phyloP scores from a whole-genome alignment of 2,888 invertebrate genomes.

The Sesia bembeciformis region DNA sequence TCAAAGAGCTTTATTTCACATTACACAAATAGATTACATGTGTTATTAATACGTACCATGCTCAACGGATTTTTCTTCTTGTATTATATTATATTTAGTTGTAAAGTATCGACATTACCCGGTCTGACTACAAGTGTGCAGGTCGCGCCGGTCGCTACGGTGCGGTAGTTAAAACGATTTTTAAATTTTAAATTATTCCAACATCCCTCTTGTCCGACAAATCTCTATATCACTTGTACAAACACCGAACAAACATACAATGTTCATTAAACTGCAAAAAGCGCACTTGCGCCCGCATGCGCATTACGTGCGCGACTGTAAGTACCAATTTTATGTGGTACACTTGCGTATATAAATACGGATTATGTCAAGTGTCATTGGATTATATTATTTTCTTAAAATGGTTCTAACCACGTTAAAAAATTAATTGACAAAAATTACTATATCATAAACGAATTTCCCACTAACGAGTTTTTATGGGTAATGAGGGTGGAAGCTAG shows the following conservation, averaged over 20 bases:
- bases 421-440: too few species aligned
- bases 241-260: slow-evolving; percentile 8
- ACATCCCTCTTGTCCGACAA: slow-evolving; percentile 5
- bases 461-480: too few species aligned
- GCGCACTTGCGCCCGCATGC: background rate
- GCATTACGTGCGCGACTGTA: background rate
- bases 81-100: too few species aligned
- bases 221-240: slow-evolving; percentile 20
- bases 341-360: background rate
- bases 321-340: background rate
- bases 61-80: too few species aligned
- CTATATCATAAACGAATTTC: too few species aligned
- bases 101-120: slow-evolving; percentile 1
- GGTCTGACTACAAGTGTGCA: background rate
- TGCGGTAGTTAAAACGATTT: background rate
- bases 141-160: background rate
- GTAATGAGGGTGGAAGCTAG: too few species aligned
- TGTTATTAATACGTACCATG: too few species aligned
- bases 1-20: too few species aligned
- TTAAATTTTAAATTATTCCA: slow-evolving; percentile 6
- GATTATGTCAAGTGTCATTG: background rate
- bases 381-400: too few species aligned
- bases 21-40: too few species aligned
- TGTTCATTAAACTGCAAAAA: slow-evolving; percentile 2
- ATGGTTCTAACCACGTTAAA: too few species aligned